Evolutionary conservation across 2,888 invertebrate species (phyloP).

Genomic region (Lycocerus yunnanus): DNA sequence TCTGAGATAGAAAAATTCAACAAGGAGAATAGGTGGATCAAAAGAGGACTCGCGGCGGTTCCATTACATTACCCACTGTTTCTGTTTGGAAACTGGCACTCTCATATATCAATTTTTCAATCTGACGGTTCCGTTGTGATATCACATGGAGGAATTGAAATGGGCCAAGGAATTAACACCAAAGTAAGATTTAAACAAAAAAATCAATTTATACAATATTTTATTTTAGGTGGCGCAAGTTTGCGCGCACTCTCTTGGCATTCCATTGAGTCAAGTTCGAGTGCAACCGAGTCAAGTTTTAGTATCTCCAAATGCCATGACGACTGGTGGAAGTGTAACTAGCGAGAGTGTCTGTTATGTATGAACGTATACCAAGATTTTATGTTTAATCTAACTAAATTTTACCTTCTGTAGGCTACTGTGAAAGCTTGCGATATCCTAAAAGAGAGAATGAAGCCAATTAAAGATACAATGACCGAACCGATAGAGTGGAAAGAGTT

Average conservation of each 20-base stretch:
- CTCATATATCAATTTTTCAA: conserved; percentile 70
- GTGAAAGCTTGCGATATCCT: conserved; percentile 68
- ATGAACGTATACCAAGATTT: conserved; percentile 31
- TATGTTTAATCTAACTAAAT: too few species aligned
- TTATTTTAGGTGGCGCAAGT: conserved; percentile 69
- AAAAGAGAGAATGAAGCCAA: conserved; percentile 63
- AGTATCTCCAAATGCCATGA: conserved; percentile 67
- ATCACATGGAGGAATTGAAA: conserved; percentile 73
- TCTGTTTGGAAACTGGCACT: conserved; percentile 60
- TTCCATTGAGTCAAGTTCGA: conserved; percentile 67
- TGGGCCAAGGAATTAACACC: conserved; percentile 84
- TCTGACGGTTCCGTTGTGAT: conserved; percentile 74
- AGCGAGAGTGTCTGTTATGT: conserved; percentile 68
- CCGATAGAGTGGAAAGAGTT: conserved; percentile 62
- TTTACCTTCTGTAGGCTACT: conserved; percentile 52
- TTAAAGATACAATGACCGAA: conserved; percentile 56
- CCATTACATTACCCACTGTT: conserved; percentile 70
- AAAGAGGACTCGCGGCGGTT: conserved; percentile 70
- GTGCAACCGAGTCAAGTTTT: conserved; percentile 69
- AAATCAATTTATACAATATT: neutral
- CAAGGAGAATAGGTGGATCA: conserved; percentile 75
- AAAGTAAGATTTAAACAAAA: conserved; percentile 57
- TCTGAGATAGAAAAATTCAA: conserved; percentile 14
- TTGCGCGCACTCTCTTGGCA: conserved; percentile 70
- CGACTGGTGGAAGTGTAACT: conserved; percentile 72